Base-by-base conservation (phyloP, 2,797 vertebrate genomes). In the Lycodopsis pacificus region DNA sequence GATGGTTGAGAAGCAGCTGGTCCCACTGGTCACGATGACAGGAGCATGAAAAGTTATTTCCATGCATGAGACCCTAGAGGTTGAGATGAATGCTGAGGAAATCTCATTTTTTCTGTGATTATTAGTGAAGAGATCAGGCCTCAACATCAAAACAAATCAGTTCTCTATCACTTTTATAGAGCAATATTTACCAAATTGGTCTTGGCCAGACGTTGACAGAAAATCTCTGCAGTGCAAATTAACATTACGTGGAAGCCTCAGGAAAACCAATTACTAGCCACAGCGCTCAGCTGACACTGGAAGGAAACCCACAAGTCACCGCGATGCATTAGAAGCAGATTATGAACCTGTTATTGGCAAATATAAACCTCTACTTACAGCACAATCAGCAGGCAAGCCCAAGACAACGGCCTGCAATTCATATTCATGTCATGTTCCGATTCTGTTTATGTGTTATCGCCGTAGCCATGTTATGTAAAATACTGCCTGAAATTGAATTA, bases 1-100 rank as follows among this genome's bases (percentile, higher is more conserved):
- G 84, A 92, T 79, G 76, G 88, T 71, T 88, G 68, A 76, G 87
- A 83, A 86, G 80, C 92, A 93, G 86, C 87, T 92, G 81, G 75
- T 88, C 66, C 73, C 51, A 69, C 51, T 53, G 67, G 64, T 71
- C 17, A 57, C 4, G 49, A 70, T 71, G 82, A 84, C 61, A 75
- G 40, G 42, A 53, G 42, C 72, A 82, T 81, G 69, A 88, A 88
- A 91, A 90, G 92, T 68, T 1, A 86, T 83, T 83, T 81, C 66
- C 36, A 20, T 53, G 48, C 38, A 57, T 27, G 1, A 9, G 3
- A 25, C n/a, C 73, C 73, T 77, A 65, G 65, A 76, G 61, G 70
- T 59, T 75, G 71, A 72, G 49, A 30, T 27, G 22, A 38, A 48
- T 4, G 12, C 8, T 63, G 2, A 25, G 34, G 53, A 65, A 34